Percentiles rank a stretch among this genome's conserved stretches.
These are phyloP conservation scores for Pomatorhinus ruficollis DNA, from an alignment of 2,113 vertebrate genomes.

Conservation along the genomic window DNA sequence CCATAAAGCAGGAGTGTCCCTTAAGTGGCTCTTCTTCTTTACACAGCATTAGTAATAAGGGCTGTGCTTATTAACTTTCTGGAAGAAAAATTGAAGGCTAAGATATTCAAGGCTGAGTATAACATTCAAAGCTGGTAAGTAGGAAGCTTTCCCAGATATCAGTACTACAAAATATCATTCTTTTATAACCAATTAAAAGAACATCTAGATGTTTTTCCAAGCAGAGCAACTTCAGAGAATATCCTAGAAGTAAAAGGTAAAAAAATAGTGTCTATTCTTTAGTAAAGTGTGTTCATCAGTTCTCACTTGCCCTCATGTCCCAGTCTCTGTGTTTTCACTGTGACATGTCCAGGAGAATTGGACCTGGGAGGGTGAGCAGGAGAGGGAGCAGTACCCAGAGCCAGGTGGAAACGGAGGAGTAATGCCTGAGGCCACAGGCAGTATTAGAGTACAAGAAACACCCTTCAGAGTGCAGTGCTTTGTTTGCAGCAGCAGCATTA, in stretches of 20 bases:
- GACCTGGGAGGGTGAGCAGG: background rate
- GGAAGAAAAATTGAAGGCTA: background rate
- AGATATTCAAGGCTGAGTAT: background rate
- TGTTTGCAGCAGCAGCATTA: background rate
- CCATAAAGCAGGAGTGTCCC: background rate
- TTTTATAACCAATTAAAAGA: background rate
- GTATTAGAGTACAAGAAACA: background rate
- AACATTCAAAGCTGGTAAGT: background rate
- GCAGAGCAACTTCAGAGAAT: background rate
- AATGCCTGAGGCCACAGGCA: background rate
- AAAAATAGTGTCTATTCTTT: background rate
- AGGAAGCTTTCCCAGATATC: background rate
- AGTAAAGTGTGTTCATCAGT: background rate
- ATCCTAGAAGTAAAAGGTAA: background rate
- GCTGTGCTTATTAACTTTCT: background rate
- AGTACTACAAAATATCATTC: background rate
- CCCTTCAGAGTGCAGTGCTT: background rate
- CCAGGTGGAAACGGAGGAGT: background rate
- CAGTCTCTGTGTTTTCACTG: background rate
- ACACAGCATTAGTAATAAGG: background rate
- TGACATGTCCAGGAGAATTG: background rate
- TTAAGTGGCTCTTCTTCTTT: slow-evolving; percentile 5
- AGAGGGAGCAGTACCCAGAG: background rate
- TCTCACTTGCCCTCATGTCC: background rate
- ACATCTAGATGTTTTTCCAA: background rate